These are phyloP conservation scores for Callopanchax toddi DNA, from an alignment of 2,113 vertebrate genomes.

Conservation along the genomic window DNA sequence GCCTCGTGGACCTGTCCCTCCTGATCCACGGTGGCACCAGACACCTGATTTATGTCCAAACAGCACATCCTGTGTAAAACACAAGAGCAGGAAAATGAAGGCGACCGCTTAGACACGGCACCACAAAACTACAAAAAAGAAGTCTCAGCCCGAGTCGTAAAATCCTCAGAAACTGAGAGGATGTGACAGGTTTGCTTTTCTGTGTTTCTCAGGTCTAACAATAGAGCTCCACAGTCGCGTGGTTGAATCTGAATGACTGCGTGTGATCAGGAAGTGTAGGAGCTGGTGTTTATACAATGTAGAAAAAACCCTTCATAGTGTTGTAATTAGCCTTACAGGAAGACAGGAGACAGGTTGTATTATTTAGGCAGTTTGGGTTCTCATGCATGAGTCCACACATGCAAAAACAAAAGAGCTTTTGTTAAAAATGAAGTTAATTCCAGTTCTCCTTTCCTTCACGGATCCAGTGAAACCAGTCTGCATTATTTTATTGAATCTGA, in stretches of 20 bases:
- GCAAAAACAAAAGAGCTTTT: conserved; percentile 40
- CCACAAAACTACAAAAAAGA: conserved; percentile 6
- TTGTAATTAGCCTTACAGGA: conserved; percentile 20
- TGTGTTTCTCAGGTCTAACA: conserved; percentile 11
- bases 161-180: conserved; percentile 1
- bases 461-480: conserved; percentile 40
- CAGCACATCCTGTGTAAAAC: conserved; percentile 44
- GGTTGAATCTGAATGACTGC: conserved; percentile 18
- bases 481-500: conserved; percentile 52
- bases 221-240: not conserved
- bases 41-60: conserved; percentile 33
- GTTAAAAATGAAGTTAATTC: conserved; percentile 30
- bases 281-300: conserved; percentile 10
- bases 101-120: too few species aligned
- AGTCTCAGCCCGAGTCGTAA: conserved; percentile 16
- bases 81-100: too few species aligned
- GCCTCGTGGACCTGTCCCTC: not conserved
- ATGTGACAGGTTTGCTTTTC: conserved; percentile 19
- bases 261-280: conserved; percentile 25
- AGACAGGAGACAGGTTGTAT: conserved; percentile 21
- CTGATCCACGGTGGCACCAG: conserved; percentile 41
- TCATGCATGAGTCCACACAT: conserved; percentile 12
- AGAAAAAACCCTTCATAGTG: conserved; percentile 6
- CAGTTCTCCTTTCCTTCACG: conserved; percentile 9
- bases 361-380: conserved; percentile 25